Evolutionary conservation across 2,113 vertebrate species (phyloP).

Genomic region (Hippocampus guttulatus): DNA sequence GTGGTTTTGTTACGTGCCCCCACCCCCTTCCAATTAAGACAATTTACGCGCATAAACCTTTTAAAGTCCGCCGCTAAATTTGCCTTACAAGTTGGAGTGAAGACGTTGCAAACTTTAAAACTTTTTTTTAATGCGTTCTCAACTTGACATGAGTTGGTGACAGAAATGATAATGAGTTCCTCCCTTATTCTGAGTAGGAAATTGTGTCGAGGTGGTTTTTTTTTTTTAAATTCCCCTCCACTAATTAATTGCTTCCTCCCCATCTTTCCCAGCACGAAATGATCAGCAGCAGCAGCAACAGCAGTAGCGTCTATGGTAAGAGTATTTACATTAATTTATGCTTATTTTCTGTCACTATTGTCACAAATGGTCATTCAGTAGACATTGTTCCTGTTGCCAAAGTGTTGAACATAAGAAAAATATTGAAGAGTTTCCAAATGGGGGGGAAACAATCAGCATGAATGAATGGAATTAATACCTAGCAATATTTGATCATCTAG

Average conservation of each 20-base stretch:
- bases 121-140: neutral
- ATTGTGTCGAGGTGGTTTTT: neutral
- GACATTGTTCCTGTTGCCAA: neutral
- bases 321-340: constrained; percentile 68
- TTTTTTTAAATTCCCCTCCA: too few relatives aligned
- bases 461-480: neutral
- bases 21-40: neutral
- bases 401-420: neutral
- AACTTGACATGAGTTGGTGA: neutral
- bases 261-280: constrained; percentile 84
- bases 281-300: constrained; percentile 88
- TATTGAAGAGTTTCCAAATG: neutral
- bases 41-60: neutral
- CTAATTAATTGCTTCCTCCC: constrained; percentile 74
- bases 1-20: neutral
- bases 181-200: neutral
- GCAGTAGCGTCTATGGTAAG: constrained; percentile 91
- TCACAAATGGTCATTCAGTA: neutral
- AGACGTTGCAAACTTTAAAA: neutral
- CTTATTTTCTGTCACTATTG: neutral
- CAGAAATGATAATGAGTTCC: neutral
- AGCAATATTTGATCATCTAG: neutral
- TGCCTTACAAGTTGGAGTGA: neutral
- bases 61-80: neutral
- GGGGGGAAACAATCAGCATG: too few relatives aligned